These are phyloP conservation scores for Eulemur rufifrons DNA, from an alignment of 2,113 vertebrate species.

Conservation along the genomic window DNA sequence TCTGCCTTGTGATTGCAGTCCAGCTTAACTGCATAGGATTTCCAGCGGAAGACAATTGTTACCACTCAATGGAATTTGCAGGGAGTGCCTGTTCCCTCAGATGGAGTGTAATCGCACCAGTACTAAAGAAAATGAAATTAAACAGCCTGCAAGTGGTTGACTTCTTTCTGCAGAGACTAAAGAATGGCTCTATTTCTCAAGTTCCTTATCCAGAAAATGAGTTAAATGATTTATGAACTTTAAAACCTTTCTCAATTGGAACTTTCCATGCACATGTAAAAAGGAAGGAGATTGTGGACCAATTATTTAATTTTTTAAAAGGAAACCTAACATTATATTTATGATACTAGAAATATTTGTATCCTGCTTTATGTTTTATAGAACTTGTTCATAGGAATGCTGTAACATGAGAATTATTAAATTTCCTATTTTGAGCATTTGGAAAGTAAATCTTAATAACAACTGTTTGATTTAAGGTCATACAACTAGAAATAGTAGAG, in stretches of 20 bases:
- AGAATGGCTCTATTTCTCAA: neutral
- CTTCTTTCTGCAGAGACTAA: neutral
- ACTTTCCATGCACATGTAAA: neutral
- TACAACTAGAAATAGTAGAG: neutral
- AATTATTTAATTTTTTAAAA: neutral
- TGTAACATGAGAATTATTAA: neutral
- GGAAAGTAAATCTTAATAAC: neutral
- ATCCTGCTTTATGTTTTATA: neutral
- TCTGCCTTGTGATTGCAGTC: neutral
- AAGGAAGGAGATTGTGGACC: neutral
- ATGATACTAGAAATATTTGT: neutral
- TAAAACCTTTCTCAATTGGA: neutral
- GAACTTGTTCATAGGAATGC: neutral
- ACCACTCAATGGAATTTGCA: neutral
- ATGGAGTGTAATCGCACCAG: too few species aligned
- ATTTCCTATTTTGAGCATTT: neutral
- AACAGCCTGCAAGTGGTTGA: neutral
- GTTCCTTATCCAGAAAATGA: neutral
- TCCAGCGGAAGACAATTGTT: neutral
- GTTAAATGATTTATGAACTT: neutral
- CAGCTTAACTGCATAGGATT: neutral
- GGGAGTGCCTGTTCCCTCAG: neutral
- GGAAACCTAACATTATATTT: neutral
- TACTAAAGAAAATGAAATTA: neutral
- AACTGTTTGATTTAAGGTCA: neutral